Conservation (phyloP, 2,888 invertebrate species). For the Saturnia pavonia region DNA sequence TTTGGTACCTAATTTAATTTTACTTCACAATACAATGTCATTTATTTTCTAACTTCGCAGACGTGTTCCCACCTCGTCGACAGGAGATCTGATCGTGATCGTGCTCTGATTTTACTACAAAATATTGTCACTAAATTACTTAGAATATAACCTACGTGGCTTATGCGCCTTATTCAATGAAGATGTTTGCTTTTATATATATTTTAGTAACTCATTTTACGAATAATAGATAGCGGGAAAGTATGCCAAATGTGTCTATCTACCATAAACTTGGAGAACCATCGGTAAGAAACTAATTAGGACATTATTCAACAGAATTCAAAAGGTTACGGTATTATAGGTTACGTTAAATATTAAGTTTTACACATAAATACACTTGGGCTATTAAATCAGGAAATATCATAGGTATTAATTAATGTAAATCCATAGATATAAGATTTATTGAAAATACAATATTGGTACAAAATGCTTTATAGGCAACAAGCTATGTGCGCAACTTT, state of each 20-base stretch:
- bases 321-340: no score
- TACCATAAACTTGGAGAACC: no score
- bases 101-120: no score
- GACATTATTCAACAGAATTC: no score
- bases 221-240: no score
- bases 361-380: no score
- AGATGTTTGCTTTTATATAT: background rate
- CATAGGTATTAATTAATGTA: background rate
- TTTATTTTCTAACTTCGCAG: slow-evolving; percentile 19
- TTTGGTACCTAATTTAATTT: slow-evolving; percentile 57
- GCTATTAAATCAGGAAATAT: background rate
- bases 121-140: background rate
- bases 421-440: background rate
- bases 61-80: background rate
- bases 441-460: background rate
- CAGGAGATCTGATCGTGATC: background rate
- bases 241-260: background rate
- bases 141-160: background rate
- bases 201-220: no score
- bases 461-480: slow-evolving; percentile 14
- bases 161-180: background rate
- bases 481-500: slow-evolving; percentile 45
- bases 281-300: no score
- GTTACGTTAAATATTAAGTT: no score
- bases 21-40: slow-evolving; percentile 23